Evolutionary conservation across 1,140 invertebrate species (phyloP), one percentile per base, ranked within the genome.

Genomic region (Trichomalopsis sarcophagae): DNA sequence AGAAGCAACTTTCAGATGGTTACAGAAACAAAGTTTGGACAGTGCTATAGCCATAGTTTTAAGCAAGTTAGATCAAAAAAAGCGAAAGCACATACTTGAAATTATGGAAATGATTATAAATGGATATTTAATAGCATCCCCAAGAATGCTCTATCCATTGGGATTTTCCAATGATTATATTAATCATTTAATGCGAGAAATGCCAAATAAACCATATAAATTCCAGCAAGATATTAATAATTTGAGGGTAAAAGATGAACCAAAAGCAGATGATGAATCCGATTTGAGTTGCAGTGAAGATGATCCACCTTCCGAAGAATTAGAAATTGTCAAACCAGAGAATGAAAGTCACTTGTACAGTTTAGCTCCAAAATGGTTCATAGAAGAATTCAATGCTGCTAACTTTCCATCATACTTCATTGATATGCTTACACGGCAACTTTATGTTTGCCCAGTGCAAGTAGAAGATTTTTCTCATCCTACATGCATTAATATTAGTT

Each of bases 391-490:
- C 84, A 94, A 95, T 81, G 90, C 90, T 7, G 95, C 94, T 2
- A 87, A 92, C 40, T 94, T 96, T 85, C 94, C 96, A 1, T 89
- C 94, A 3, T 94, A 94, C 87, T 95, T 96, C 87, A 94, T 97
- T 55, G 96, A 97, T 90, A 94, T 97, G 1, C 88, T 96, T 73
- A 93, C 94, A 30, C 92, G 95, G 68, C 94, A 95, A 84, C 92
- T 95, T 69, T 95, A 96, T 88, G 95, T 97, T 86, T 95, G 95
- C 85, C 94, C 93, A 33, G 94, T 95, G 21, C 97, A 97, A 93
- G 94, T 97, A 13, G 97, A 98, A 91, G 94, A 97, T 88, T 94
- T 95, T 87, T 89, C 89, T 5, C 90, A 94, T 36, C 90, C 93
- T 10, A 94, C 96, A 84, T 94, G 95, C n/a, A 95, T 95, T 87